Evolutionary conservation across 2,797 vertebrate species (phyloP), one percentile per base, ranked within the genome.

Genomic region (Characodon lateralis): DNA sequence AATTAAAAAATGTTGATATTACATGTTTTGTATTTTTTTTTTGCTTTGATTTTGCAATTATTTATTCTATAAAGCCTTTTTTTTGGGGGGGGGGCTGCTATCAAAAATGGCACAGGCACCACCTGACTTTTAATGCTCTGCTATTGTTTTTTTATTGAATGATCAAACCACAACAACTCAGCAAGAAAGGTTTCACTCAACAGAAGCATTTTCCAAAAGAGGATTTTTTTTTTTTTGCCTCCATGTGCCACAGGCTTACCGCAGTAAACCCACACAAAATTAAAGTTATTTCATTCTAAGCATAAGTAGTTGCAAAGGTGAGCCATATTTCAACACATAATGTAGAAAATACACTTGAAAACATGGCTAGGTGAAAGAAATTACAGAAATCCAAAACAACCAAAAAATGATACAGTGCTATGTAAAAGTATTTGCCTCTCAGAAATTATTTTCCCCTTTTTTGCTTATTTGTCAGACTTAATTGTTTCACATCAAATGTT

Each of bases 41-140:
- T 78, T 74, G 68, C 31, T 74, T 71, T 76, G 7, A 72, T 80
- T 87, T 82, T 78, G 73, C 77, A 79, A 77, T 87, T 91, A 92
- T 93, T 93, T 93, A 93, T 93, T 91, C 85, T 13, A 71, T 46
- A 70, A 41, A 65, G 66, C 73, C 59, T 78, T 76, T 41, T 39
- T 14, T 51, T 72, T 20, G 20, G 61, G 51, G 65, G 69, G n/a
- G 66, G 22, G 68, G 20, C 12, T 65, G 16, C 20, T 72, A 74
- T 75, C 77, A 66, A 61, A 56, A 73, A 43, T 73, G n/a, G 66
- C 24, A 28, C 18, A 59, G 58, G 46, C 78, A 73, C 79, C 82
- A 71, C n/a, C 58, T 74, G 41, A 69, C 73, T 84, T 35, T 78
- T 24, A 75, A n/a, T 61, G 70, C 77, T 85, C 78, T 83, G 66